phyloP scores from a whole-genome alignment of 2,888 invertebrate genomes.

The Eulithis prunata region DNA sequence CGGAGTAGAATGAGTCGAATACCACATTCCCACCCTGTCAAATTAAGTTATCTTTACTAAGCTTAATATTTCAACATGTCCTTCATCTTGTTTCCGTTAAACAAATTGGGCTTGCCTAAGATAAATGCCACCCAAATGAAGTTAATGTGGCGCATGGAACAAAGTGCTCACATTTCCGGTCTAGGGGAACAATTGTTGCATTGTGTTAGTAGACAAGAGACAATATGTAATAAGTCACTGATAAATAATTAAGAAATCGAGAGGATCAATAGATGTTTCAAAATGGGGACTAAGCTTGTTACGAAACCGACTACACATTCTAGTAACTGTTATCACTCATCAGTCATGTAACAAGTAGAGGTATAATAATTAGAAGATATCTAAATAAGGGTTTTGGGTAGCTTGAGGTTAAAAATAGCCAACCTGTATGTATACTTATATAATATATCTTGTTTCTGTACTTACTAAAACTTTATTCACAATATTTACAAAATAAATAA shows the following conservation, averaged over 20 bases:
- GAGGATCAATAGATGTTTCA: slow-evolving; percentile 28
- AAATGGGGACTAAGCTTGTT: slow-evolving; percentile 33
- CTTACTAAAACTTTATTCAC: too few species aligned
- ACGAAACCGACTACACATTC: slow-evolving; percentile 14
- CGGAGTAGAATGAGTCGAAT: too few species aligned
- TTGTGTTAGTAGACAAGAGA: slow-evolving; percentile 53
- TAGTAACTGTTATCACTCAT: neutral
- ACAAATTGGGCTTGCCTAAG: slow-evolving; percentile 42
- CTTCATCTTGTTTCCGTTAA: slow-evolving; percentile 28
- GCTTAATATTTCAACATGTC: slow-evolving; percentile 23
- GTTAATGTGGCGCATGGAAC: slow-evolving; percentile 52
- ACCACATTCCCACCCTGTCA: neutral
- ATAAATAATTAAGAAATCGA: slow-evolving; percentile 58
- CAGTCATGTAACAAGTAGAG: neutral
- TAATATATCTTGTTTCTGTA: too few species aligned
- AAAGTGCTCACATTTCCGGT: slow-evolving; percentile 56
- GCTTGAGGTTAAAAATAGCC: neutral
- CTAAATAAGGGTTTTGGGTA: neutral
- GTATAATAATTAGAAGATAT: neutral
- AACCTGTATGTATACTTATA: too few species aligned
- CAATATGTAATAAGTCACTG: slow-evolving; percentile 60
- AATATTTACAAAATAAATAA: too few species aligned
- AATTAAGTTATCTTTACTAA: slow-evolving; percentile 15
- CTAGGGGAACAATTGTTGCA: slow-evolving; percentile 59
- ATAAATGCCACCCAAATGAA: slow-evolving; percentile 47